A percentile compares a stretch with the other conserved stretches of the same genome.
Evolutionary conservation across 2,797 vertebrate species (phyloP).

Genomic region (Pseudochirops corinnae): DNA sequence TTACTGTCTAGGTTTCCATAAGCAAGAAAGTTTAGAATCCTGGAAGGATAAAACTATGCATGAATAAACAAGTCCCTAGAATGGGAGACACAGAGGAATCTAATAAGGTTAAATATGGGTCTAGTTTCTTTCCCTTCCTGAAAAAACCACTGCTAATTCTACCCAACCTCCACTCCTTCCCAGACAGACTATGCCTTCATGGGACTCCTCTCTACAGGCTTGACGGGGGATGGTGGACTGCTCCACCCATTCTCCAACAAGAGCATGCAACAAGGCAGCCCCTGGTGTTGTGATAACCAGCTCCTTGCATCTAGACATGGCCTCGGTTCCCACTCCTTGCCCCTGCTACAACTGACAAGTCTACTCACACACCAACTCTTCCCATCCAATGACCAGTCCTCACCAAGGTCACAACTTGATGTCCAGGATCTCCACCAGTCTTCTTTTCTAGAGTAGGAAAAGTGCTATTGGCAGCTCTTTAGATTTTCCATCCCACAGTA

Average conservation of each 20-base stretch:
- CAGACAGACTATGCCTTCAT: not conserved
- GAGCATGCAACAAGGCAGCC: not conserved
- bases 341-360: not conserved
- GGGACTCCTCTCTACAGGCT: not conserved
- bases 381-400: not conserved
- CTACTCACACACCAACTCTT: not conserved
- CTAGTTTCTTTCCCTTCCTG: not conserved
- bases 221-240: not conserved
- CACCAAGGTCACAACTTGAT: not conserved
- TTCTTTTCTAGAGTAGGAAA: not conserved
- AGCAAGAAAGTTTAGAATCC: not conserved
- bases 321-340: not conserved
- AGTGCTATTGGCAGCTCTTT: not conserved
- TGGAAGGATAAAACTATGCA: not conserved
- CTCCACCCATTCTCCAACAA: not conserved
- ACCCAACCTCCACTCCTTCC: not conserved
- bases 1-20: not conserved
- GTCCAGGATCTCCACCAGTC: not conserved
- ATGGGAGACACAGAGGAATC: not conserved
- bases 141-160: not conserved
- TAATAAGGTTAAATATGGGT: not conserved
- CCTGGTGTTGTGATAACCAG: not conserved
- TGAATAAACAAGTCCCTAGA: not conserved
- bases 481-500: not conserved
- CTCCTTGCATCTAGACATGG: not conserved